These are phyloP conservation scores for Neodiprion virginianus DNA, from an alignment of 1,140 invertebrate genomes.

Conservation along the genomic window DNA sequence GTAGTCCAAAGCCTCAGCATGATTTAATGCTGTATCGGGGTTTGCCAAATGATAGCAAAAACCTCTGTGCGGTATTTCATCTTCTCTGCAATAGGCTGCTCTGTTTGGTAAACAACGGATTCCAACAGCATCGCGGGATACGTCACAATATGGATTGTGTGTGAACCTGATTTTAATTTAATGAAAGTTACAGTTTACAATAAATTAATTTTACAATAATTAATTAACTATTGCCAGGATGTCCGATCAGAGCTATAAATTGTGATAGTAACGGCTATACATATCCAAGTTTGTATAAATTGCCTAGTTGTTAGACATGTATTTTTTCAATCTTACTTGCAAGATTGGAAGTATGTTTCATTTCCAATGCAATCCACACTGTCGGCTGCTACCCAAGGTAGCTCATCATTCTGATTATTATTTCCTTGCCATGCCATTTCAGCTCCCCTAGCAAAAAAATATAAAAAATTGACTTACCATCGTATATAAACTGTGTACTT, in stretches of 20 bases:
- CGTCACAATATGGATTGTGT: slow-evolving; percentile 44
- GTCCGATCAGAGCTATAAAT: no score
- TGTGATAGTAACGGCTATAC: no score
- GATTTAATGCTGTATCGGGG: slow-evolving; percentile 52
- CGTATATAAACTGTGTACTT: slow-evolving; percentile 4
- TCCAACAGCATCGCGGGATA: slow-evolving; percentile 56
- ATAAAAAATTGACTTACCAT: slow-evolving; percentile 18
- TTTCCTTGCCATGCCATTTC: slow-evolving; percentile 64
- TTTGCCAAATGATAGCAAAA: slow-evolving; percentile 60
- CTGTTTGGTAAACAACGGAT: slow-evolving; percentile 59
- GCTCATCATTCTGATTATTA: slow-evolving; percentile 35
- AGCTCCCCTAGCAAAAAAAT: slow-evolving; percentile 57
- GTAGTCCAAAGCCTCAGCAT: slow-evolving; percentile 59
- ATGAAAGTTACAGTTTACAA: background rate
- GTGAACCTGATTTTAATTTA: slow-evolving; percentile 41
- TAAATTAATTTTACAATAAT: background rate
- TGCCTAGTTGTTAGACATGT: no score
- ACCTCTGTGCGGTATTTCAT: slow-evolving; percentile 58
- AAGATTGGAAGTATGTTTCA: slow-evolving; percentile 60
- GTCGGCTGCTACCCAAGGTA: slow-evolving; percentile 54
- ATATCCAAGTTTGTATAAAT: no score
- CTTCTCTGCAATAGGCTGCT: slow-evolving; percentile 57
- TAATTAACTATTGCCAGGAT: background rate
- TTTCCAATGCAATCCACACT: slow-evolving; percentile 60
- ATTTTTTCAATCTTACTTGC: slow-evolving; percentile 45